phyloP scores from a whole-genome alignment of 2,113 vertebrate species.

The Channa argus region DNA sequence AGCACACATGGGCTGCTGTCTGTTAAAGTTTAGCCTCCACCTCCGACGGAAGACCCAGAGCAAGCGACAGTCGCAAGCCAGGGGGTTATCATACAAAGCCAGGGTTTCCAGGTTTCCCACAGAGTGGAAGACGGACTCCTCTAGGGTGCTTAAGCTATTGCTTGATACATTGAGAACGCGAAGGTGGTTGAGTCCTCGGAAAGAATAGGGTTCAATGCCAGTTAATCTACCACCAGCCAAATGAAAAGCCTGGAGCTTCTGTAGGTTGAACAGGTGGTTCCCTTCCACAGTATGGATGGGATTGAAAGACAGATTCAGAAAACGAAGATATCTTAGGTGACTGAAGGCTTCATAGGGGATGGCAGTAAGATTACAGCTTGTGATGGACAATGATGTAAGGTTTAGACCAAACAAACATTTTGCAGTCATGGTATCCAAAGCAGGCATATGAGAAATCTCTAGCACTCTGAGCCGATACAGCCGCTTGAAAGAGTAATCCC shows the following conservation, averaged over 20 bases:
- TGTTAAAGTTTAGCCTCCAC: constrained; percentile 97
- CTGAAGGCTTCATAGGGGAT: constrained; percentile 95
- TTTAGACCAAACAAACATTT: constrained; percentile 97
- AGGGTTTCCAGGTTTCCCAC: constrained; percentile 97
- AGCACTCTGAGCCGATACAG: constrained; percentile 92
- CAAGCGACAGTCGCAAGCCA: constrained; percentile 96
- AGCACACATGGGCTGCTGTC: constrained; percentile 92
- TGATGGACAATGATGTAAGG: constrained; percentile 94
- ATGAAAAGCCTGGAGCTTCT: constrained; percentile 95
- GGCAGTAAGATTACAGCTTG: constrained; percentile 91
- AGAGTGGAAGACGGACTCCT: constrained; percentile 95
- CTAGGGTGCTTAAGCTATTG: constrained; percentile 93
- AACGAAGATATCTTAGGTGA: constrained; percentile 94
- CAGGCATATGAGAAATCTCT: constrained; percentile 95
- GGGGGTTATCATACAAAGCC: constrained; percentile 93
- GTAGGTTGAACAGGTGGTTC: constrained; percentile 92
- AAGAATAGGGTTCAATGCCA: constrained; percentile 93
- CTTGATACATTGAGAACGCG: constrained; percentile 94
- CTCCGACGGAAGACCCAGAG: constrained; percentile 97
- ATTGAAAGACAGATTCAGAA: constrained; percentile 97
- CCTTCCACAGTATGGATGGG: constrained; percentile 93
- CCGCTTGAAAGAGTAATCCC: constrained; percentile 97
- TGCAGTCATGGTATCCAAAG: constrained; percentile 93
- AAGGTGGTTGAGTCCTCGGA: constrained; percentile 94
- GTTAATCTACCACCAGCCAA: constrained; percentile 92